These are phyloP conservation scores for Cyanoliseus patagonus DNA, from an alignment of 2,113 vertebrate genomes.

Conservation along the genomic window DNA sequence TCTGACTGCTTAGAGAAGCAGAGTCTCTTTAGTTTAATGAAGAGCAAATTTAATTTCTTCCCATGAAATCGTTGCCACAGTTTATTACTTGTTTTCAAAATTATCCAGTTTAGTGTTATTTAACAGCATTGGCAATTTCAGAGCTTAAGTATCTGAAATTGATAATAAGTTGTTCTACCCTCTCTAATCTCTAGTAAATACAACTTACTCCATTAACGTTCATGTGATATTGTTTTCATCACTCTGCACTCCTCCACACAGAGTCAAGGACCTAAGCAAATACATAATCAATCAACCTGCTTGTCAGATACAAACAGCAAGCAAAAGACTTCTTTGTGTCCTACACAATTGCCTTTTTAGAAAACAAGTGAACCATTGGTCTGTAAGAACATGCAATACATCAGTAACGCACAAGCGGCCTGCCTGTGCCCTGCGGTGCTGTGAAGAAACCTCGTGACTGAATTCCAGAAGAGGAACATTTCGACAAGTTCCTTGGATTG, in stretches of 20 bases:
- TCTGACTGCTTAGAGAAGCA: background rate
- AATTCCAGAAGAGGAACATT: background rate
- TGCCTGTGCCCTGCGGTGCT: background rate
- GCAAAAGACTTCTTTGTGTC: slow-evolving; percentile 8
- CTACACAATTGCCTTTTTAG: slow-evolving; percentile 8
- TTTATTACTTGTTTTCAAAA: background rate
- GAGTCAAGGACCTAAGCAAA: slow-evolving; percentile 3
- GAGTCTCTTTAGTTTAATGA: background rate
- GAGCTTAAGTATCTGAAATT: background rate
- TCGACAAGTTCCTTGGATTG: background rate
- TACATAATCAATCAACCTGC: background rate
- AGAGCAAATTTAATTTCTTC: background rate
- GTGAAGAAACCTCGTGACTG: background rate
- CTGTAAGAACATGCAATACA: background rate
- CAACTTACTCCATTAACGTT: background rate
- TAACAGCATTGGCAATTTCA: background rate
- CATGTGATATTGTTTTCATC: background rate
- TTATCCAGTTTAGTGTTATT: background rate
- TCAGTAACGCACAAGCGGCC: accelerated
- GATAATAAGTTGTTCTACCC: background rate
- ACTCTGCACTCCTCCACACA: background rate
- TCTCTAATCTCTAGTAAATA: background rate
- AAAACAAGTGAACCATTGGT: background rate
- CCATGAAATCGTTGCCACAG: background rate
- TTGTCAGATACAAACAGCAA: background rate